Evolutionary conservation across 1,140 invertebrate species (phyloP).

Genomic region (Drosophila kurseongensis): DNA sequence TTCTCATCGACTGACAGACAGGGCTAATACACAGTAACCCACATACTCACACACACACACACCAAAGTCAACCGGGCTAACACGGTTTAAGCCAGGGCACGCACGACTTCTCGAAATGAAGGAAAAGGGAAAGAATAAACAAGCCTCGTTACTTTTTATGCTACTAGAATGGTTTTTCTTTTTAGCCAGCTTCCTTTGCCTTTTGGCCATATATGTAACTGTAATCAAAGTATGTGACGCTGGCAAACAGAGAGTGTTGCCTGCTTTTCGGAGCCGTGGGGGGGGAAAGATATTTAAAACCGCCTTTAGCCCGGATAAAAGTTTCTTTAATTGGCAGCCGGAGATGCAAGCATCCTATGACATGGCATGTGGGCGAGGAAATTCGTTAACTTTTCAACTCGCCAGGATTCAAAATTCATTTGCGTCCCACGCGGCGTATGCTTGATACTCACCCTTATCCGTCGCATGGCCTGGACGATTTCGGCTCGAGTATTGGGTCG

Average conservation of each 20-base stretch:
- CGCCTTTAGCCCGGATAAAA: constrained; percentile 49
- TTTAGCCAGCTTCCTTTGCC: constrained; percentile 6
- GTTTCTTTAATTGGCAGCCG: constrained; percentile 65
- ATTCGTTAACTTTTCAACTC: constrained; percentile 40
- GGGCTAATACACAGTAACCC: constrained; percentile 47
- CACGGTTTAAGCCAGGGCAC: constrained; percentile 69
- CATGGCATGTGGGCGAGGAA: constrained; percentile 23
- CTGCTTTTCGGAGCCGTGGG: constrained; percentile 25
- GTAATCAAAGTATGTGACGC: constrained; percentile 73
- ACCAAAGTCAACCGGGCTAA: constrained; percentile 32
- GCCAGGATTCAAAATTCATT: constrained; percentile 21
- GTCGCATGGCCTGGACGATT: constrained; percentile 99
- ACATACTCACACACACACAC: constrained; percentile 20
- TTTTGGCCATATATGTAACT: constrained; percentile 33
- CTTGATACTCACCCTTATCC: constrained; percentile 94
- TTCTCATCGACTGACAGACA: constrained; percentile 44
- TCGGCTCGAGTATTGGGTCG: constrained; percentile 97
- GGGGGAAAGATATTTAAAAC: constrained; percentile 36
- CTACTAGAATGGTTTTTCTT: constrained; percentile 40
- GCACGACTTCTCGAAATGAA: constrained; percentile 44
- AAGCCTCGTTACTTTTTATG: constrained; percentile 70
- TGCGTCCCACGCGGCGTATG: constrained; percentile 47
- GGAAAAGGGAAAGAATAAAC: constrained; percentile 56
- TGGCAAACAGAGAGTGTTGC: constrained; percentile 61
- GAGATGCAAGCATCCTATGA: constrained; percentile 29